Evolutionary conservation across 2,797 vertebrate genomes (phyloP).

Genomic region (Amblyraja radiata): DNA sequence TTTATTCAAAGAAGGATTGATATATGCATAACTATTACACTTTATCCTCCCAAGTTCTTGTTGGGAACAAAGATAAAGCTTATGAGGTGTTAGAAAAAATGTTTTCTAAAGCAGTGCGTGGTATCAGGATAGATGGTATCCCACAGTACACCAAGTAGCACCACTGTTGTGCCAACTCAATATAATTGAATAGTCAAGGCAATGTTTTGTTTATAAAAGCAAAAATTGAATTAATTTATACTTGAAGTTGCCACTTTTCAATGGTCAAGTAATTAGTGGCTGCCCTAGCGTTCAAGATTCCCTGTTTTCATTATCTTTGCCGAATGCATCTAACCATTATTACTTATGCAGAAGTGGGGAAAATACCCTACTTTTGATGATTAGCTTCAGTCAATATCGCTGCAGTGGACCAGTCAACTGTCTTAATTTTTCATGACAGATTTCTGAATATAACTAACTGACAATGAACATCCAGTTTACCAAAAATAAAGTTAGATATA

Average conservation of each 20-base stretch:
- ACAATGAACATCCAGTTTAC: background rate
- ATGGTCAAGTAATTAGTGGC: background rate
- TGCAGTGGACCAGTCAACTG: background rate
- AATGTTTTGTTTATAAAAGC: background rate
- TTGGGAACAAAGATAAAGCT: background rate
- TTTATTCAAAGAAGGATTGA: too few species aligned
- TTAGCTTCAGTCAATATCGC: background rate
- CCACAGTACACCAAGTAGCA: background rate
- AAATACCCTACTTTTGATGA: background rate
- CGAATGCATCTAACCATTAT: background rate
- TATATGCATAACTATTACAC: background rate
- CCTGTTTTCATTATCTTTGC: too few species aligned
- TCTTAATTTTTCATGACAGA: background rate
- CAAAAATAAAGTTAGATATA: background rate
- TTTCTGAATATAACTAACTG: constrained; percentile 8
- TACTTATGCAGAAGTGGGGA: background rate
- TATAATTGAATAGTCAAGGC: background rate
- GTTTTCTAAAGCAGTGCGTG: background rate
- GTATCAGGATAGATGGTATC: background rate
- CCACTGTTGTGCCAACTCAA: background rate
- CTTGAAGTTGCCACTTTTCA: background rate
- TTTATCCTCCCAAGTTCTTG: too few species aligned
- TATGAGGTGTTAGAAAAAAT: background rate
- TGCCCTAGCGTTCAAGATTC: background rate
- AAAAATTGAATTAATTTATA: background rate